Evolutionary conservation across 2,113 vertebrate genomes (phyloP).

Genomic region (Jacana jacana): DNA sequence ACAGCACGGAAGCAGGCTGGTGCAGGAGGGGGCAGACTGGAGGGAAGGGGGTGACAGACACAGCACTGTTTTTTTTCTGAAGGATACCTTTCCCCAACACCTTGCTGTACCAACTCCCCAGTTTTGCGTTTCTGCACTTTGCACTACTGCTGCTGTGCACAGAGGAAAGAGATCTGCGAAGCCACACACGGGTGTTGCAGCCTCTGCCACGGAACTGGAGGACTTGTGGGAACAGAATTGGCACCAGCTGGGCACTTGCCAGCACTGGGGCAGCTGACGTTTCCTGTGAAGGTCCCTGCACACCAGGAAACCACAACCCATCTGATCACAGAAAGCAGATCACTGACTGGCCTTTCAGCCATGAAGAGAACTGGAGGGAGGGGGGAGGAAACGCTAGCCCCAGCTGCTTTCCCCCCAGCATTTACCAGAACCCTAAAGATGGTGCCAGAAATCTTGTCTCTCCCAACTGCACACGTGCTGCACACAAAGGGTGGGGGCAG

Average conservation of each 20-base stretch:
- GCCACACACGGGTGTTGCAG: background rate
- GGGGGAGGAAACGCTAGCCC: background rate
- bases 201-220: background rate
- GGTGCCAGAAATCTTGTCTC: background rate
- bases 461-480: background rate
- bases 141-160: fast-evolving
- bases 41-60: background rate
- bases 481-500: background rate
- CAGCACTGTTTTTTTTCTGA: background rate
- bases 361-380: background rate
- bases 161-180: background rate
- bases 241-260: background rate
- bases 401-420: background rate
- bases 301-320: background rate
- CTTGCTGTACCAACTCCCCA: background rate
- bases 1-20: background rate
- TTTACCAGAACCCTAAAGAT: background rate
- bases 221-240: background rate
- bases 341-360: background rate
- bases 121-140: background rate
- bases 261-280: background rate
- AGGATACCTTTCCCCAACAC: background rate
- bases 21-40: background rate
- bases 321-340: background rate
- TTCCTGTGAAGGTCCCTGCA: background rate